These are phyloP conservation scores for Globodera ellingtonae DNA, from an alignment of 1,140 invertebrate genomes.

Conservation along the genomic window DNA sequence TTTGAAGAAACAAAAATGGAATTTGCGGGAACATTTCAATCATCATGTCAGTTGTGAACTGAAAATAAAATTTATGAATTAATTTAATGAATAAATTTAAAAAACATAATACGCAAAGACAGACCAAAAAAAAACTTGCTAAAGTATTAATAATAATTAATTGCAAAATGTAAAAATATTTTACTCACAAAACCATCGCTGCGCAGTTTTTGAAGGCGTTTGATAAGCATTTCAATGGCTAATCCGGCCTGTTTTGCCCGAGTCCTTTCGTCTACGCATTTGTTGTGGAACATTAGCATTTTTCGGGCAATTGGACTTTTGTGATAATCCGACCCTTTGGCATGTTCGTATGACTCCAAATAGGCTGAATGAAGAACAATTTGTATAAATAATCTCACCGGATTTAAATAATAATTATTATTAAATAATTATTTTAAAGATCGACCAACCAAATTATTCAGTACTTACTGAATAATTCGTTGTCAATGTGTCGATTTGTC, in stretches of 20 bases:
- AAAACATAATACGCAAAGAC: too few relatives aligned
- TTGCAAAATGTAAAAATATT: background rate
- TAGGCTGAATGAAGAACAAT: background rate
- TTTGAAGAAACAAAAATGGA: constrained; percentile 10
- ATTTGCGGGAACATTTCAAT: constrained; percentile 1
- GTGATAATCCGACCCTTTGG: background rate
- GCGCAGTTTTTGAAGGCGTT: background rate
- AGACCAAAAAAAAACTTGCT: too few relatives aligned
- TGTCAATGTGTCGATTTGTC: constrained; percentile 6
- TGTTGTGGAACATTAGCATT: constrained; percentile 3
- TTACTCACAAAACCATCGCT: constrained; percentile 1
- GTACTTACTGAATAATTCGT: constrained; percentile 4
- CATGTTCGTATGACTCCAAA: background rate
- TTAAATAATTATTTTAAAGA: too few relatives aligned
- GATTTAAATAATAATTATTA: too few relatives aligned
- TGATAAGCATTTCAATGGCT: constrained; percentile 7
- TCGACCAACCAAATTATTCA: too few relatives aligned
- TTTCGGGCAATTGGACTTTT: constrained; percentile 6
- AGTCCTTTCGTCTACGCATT: background rate
- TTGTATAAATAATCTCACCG: too few relatives aligned
- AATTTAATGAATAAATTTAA: background rate
- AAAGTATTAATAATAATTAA: background rate
- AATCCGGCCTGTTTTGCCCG: background rate
- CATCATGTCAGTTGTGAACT: background rate
- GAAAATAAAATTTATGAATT: background rate